A percentile compares a stretch with the other conserved stretches of the same genome.
phyloP scores from a whole-genome alignment of 2,113 vertebrate genomes.

The Paratilapia polleni region DNA sequence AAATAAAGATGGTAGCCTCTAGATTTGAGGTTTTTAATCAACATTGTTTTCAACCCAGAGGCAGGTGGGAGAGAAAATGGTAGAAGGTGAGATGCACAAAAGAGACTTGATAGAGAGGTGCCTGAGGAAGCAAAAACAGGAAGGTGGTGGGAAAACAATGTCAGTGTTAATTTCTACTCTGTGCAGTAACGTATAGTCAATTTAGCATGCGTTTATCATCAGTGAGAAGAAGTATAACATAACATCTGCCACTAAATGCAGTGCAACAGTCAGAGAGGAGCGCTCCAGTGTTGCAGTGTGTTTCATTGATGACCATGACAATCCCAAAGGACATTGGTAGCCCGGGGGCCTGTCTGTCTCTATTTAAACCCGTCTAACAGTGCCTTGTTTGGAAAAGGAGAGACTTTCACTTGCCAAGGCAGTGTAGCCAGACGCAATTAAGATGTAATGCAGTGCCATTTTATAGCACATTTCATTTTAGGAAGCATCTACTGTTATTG shows the following conservation, averaged over 20 bases:
- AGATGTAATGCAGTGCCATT: conserved; percentile 7
- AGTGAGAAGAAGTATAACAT: background rate
- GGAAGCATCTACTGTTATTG: background rate
- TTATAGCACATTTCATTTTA: conserved; percentile 9
- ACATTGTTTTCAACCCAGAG: background rate
- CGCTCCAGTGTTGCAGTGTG: background rate
- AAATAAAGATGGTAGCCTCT: conserved; percentile 6
- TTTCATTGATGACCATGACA: conserved; percentile 52
- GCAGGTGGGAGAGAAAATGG: background rate
- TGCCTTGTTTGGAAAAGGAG: conserved; percentile 32
- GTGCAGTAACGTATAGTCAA: conserved; percentile 16
- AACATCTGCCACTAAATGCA: background rate
- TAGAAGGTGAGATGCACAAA: background rate
- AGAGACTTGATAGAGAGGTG: background rate
- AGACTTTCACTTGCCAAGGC: conserved; percentile 36
- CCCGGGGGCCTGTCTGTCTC: conserved; percentile 60
- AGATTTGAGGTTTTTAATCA: conserved; percentile 25
- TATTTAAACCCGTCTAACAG: conserved; percentile 53
- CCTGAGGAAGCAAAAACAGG: background rate
- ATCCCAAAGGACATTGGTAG: conserved; percentile 56
- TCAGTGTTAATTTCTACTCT: background rate
- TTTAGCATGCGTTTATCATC: conserved; percentile 32
- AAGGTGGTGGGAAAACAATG: background rate
- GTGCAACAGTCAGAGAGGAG: background rate
- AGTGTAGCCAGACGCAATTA: conserved; percentile 27